Conservation (phyloP, 2,113 vertebrate species). For the Engystomops pustulosus region DNA sequence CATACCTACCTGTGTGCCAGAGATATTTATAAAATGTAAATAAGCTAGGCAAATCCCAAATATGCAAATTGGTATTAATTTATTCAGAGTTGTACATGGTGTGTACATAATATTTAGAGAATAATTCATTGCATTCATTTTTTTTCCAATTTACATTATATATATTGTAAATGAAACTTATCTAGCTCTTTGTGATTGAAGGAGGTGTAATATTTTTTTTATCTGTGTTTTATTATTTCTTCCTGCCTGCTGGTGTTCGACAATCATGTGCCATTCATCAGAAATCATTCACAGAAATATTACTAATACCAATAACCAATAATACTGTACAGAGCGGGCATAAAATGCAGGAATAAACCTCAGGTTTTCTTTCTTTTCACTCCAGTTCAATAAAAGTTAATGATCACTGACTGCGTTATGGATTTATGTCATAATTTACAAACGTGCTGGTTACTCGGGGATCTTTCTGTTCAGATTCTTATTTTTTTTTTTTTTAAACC, state of each 20-base stretch:
- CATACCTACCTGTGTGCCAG: conserved; percentile 70
- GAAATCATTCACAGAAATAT: conserved; percentile 41
- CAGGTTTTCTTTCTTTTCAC: conserved; percentile 89
- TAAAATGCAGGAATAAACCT: conserved; percentile 81
- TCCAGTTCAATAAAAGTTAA: conserved; percentile 76
- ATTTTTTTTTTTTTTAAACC: conserved; percentile 74
- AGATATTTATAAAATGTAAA: conserved; percentile 99
- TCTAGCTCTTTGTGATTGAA: conserved; percentile 87
- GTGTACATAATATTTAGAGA: conserved; percentile 97
- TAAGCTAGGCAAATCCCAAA: conserved; percentile 95
- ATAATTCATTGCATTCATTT: conserved; percentile 84
- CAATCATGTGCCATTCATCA: conserved; percentile 80
- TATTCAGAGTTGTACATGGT: conserved; percentile 99
- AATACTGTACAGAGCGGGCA: conserved; percentile 67
- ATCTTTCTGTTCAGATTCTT: conserved; percentile 70
- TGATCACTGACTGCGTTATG: conserved; percentile 72
- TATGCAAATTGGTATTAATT: conserved; percentile 99
- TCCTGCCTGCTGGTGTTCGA: conserved; percentile 75
- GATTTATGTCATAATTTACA: conserved; percentile 79
- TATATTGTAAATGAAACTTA: conserved; percentile 92
- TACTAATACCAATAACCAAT: conserved; percentile 19
- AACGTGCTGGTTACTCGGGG: conserved; percentile 87
- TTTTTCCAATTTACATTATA: conserved; percentile 87
- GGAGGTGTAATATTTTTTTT: conserved; percentile 72
- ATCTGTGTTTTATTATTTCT: conserved; percentile 78